phyloP scores from a whole-genome alignment of 2,113 vertebrate genomes.

The Seriola aureovittata region DNA sequence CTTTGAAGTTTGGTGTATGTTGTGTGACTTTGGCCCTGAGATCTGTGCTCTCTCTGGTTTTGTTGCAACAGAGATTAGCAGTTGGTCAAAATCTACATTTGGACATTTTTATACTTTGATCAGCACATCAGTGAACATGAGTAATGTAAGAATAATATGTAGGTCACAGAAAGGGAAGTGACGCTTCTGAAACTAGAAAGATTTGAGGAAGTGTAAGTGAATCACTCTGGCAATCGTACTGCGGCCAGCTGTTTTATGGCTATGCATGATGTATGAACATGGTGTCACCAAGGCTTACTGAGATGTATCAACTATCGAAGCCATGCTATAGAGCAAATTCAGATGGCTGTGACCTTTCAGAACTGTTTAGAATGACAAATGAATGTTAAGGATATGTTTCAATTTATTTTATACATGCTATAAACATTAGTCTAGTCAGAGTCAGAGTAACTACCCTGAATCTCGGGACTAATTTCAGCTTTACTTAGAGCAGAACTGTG shows the following conservation, averaged over 20 bases:
- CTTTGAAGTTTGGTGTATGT: too few species aligned
- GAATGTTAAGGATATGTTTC: neutral
- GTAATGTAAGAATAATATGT: constrained; percentile 2
- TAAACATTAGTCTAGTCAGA: neutral
- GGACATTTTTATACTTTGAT: neutral
- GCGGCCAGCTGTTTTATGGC: constrained; percentile 48
- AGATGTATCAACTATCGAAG: neutral
- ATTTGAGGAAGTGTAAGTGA: constrained; percentile 68
- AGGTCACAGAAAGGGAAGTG: constrained; percentile 57
- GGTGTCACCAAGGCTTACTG: neutral
- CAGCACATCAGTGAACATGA: constrained; percentile 32
- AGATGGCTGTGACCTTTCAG: neutral
- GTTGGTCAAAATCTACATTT: neutral
- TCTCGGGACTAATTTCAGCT: neutral
- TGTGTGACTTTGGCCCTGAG: too few species aligned
- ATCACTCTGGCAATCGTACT: constrained; percentile 36
- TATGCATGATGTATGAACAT: constrained; percentile 16
- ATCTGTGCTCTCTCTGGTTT: neutral
- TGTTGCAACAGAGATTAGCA: neutral
- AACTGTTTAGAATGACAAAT: neutral
- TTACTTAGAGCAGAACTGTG: constrained; percentile 19
- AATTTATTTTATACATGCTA: neutral
- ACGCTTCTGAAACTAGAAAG: constrained; percentile 30
- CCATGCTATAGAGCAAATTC: neutral
- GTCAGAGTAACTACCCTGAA: neutral